A percentile compares a stretch with the other conserved stretches of the same genome.
Conservation (phyloP, 2,888 invertebrate species). For the Pyrgus malvae region DNA sequence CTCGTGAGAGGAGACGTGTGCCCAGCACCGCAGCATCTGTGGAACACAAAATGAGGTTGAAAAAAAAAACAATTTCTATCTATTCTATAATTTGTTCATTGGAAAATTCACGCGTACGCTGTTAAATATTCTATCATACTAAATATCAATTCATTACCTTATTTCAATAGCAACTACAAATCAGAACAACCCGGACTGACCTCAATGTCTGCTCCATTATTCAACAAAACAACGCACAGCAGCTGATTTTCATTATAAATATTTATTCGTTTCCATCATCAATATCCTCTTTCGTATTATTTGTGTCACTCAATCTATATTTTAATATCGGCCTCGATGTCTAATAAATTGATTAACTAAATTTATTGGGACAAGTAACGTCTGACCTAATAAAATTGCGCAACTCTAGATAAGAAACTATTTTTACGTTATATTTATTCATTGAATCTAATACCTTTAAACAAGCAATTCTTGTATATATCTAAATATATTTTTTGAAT, state of each 20-base stretch:
- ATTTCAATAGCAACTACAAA: background rate
- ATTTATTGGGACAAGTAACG: constrained; percentile 5
- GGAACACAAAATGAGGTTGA: too few relatives aligned
- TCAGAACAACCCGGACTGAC: constrained; percentile 1
- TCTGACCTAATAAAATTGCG: background rate
- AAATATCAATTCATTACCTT: background rate
- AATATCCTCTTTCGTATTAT: constrained; percentile 9
- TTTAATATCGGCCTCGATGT: background rate
- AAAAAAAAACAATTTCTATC: too few relatives aligned
- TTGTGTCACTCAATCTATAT: background rate
- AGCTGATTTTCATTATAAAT: background rate
- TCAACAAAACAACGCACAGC: constrained; percentile 4
- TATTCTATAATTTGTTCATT: too few relatives aligned
- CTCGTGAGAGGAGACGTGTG: too few relatives aligned
- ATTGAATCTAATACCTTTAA: too few relatives aligned
- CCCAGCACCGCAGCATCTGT: too few relatives aligned
- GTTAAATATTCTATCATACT: background rate
- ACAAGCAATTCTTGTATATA: too few relatives aligned
- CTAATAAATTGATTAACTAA: background rate
- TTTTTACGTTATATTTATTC: too few relatives aligned
- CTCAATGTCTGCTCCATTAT: background rate
- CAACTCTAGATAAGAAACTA: background rate
- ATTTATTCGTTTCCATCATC: background rate
- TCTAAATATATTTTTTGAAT: too few relatives aligned
- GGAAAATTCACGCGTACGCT: too few relatives aligned